Evolutionary conservation across 2,797 vertebrate species (phyloP), one percentile per base, ranked within the genome.

Genomic region (Passerculus sandwichensis): DNA sequence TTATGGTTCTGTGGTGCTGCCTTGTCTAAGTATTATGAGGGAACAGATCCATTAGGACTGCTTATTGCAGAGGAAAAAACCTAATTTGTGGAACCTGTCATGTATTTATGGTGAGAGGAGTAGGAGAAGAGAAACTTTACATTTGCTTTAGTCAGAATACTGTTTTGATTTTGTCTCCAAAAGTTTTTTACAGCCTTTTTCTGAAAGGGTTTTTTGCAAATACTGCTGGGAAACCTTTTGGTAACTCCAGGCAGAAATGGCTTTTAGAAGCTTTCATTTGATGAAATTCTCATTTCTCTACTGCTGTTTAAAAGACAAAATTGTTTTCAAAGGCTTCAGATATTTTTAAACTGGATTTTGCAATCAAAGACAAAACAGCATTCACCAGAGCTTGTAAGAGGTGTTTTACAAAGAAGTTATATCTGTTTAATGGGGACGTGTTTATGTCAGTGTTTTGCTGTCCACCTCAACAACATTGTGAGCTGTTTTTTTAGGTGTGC

Each of bases 391-490:
- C 66, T 76, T 72, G 34, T 73, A 87, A 91, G 89, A 84, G 81
- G 32, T 83, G 72, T 53, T 80, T 88, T 78, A 60, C 66, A 75
- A 80, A 91, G 6, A 75, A 64, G 26, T 59, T 74, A 9, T 40
- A 76, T 95, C 86, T 96, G 30, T 91, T 95, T 92, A 95, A 82
- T 91, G 87, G 93, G 89, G 93, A 83, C 1, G 3, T 93, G 86
- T 91, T 97, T 93, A 72, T 91, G 74, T 45, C 83, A 40, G 21
- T 62, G 32, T 95, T 94, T 95, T 88, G 75, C 61, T 78, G 65
- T 86, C 85, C 74, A 9, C 40, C 25, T 91, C 90, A 90, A 57
- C 23, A 40, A 62, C 85, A 76, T 93, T 89, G 78, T 77, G 59
- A 93, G 17, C 20, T 79, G 4, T 45, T 71, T 76, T 30, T 88